Percentiles rank a stretch among this genome's conserved stretches.
These are phyloP conservation scores for Halichondria panicea DNA, from an alignment of 37 sponge, comb jelly and placozoan species.

Conservation along the genomic window DNA sequence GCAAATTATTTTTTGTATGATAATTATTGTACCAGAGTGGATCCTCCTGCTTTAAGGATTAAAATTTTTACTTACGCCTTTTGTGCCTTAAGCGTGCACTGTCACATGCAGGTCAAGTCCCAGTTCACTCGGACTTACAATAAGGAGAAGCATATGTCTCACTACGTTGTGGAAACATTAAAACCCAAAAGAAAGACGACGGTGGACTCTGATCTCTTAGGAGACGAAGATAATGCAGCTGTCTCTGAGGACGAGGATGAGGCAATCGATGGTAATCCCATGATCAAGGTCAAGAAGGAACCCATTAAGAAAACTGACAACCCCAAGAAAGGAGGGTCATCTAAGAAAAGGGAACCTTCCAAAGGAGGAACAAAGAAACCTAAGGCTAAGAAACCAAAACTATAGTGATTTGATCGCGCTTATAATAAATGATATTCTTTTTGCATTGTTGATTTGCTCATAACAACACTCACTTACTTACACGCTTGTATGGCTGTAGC, in stretches of 20 bases:
- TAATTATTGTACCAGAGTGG: no score
- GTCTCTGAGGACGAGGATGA: slow-evolving; percentile 2
- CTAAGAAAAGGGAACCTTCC: no score
- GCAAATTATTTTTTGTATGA: neutral
- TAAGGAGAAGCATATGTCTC: slow-evolving; percentile 24
- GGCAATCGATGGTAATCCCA: neutral
- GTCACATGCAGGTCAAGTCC: slow-evolving; percentile 62
- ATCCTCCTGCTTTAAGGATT: no score
- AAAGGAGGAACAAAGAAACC: no score
- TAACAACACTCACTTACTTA: no score
- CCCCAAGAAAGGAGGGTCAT: neutral
- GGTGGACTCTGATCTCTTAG: neutral
- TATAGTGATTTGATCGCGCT: no score
- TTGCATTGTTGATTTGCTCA: no score
- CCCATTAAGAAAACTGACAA: neutral
- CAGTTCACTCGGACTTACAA: slow-evolving; percentile 78
- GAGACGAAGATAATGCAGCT: neutral
- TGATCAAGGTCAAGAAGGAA: slow-evolving; percentile 7
- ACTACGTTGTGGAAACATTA: slow-evolving; percentile 1
- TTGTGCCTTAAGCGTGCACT: neutral
- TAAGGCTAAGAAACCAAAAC: no score
- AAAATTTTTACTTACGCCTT: neutral
- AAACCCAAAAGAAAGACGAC: neutral
- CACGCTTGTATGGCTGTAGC: no score
- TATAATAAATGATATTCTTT: no score